Evolutionary conservation across 2,888 invertebrate genomes (phyloP), one percentile per base, ranked within the genome.

Genomic region (Drosophila multiciliata): DNA sequence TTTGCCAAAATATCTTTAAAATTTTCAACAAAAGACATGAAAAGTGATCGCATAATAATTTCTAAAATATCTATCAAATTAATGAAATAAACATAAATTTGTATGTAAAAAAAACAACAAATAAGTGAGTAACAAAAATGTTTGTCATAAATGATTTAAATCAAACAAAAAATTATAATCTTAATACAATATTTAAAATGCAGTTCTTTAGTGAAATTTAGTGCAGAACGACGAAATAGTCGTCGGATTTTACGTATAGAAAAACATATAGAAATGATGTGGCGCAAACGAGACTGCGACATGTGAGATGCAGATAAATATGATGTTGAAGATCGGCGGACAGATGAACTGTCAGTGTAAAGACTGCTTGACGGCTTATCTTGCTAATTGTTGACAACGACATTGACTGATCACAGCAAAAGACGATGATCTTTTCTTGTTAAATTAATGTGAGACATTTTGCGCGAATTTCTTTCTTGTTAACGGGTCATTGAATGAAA

Each of bases 131-230:
- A 20, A 12, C 12, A 61, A 45, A 11, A 20, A 7, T 49, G 12
- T 53, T 60, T 23, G 15, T 1, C 20, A 23, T 3, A 45, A 23
- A 45, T 45, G 20, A 6, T 23, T 45, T 45, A 3, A 20, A 23
- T 45, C 20, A 17, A 7, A 3, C 3, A 35, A 69, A 58, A 57
- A 57, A 73, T 79, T 74, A 72, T 79, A 70, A 53, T 64, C 70
- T 79, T 77, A 77, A 81, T 79, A 84, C 82, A 82, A 73, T 58
- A 88, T 88, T 88, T 68, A 68, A 66, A 53, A 70, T 66, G 42
- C 26, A 59, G 35, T 49, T 67, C 55, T 52, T 40, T 57, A 42
- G 53, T 55, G 53, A 63, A 65, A 75, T 69, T 80, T 66, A 58
- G 64, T 78, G 67, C 73, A 71, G 53, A 53, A 53, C 60, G 54